Conservation (phyloP, 2,113 vertebrate species). For the Dicrurus megarhynchus region DNA sequence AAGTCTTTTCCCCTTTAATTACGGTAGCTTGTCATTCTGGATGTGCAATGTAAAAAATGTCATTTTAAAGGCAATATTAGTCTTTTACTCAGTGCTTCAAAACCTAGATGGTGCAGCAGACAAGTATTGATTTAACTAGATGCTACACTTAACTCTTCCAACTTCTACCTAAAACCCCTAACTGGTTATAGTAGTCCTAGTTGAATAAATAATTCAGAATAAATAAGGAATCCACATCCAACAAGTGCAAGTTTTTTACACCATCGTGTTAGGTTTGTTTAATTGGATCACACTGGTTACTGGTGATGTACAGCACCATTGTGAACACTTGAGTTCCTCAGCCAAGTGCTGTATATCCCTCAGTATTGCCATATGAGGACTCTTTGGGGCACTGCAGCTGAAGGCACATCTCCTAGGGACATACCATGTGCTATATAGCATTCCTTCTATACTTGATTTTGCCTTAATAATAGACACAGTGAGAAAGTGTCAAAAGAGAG, state of each 20-base stretch:
- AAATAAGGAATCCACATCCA: not conserved
- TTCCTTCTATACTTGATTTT: not conserved
- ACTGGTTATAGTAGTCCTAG: not conserved
- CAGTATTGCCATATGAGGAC: not conserved
- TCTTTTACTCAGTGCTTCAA: not conserved
- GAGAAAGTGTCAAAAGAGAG: not conserved
- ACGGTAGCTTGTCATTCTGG: not conserved
- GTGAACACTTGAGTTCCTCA: not conserved
- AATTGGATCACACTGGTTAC: not conserved
- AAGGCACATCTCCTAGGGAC: not conserved
- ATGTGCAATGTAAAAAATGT: not conserved
- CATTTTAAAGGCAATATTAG: not conserved
- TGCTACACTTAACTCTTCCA: not conserved
- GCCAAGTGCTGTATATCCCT: not conserved
- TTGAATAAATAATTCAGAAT: not conserved
- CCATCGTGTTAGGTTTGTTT: accelerated
- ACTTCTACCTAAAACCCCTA: not conserved
- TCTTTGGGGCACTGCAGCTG: not conserved
- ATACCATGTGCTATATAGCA: not conserved
- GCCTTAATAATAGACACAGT: not conserved
- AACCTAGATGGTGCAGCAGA: not conserved
- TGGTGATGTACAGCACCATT: not conserved
- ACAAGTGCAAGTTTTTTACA: not conserved
- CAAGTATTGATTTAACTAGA: not conserved
- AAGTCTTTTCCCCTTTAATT: not conserved